Conservation (phyloP, 2,113 vertebrate species). For the Scomber colias region DNA sequence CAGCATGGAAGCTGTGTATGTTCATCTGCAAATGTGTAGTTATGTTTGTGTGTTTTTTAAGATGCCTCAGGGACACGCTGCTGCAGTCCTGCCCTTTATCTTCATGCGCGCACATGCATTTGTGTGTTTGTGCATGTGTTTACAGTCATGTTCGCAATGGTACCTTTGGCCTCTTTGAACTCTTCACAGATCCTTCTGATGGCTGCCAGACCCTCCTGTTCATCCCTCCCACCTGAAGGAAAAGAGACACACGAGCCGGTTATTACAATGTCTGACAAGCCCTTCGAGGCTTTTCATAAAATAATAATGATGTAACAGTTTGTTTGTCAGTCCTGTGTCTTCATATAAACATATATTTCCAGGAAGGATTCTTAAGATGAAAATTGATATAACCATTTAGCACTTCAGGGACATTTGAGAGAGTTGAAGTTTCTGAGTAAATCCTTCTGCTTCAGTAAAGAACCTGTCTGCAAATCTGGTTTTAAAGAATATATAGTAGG, state of each 20-base stretch:
- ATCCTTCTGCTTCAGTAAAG: background rate
- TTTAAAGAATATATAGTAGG: background rate
- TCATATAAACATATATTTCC: constrained; percentile 28
- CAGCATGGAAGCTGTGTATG: constrained; percentile 14
- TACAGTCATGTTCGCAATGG: constrained; percentile 14
- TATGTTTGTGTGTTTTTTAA: constrained; percentile 30
- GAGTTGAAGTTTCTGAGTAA: constrained; percentile 12
- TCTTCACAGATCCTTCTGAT: constrained; percentile 86
- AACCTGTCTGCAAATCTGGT: constrained; percentile 1
- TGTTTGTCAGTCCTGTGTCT: constrained; percentile 4
- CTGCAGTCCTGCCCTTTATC: constrained; percentile 64
- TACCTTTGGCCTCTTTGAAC: constrained; percentile 87
- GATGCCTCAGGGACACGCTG: constrained; percentile 35
- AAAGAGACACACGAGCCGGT: constrained; percentile 41
- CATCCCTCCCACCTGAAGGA: constrained; percentile 84
- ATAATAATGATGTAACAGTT: constrained; percentile 2
- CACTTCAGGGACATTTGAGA: background rate
- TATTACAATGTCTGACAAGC: constrained; percentile 38
- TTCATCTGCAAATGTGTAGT: constrained; percentile 39
- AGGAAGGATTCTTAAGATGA: background rate
- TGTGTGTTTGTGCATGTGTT: constrained; percentile 6
- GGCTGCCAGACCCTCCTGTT: constrained; percentile 80
- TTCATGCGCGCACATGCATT: constrained; percentile 11
- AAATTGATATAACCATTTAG: background rate
- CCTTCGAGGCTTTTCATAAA: constrained; percentile 38